Evolutionary conservation across 2,113 vertebrate genomes (phyloP), one percentile per base, ranked within the genome.

Genomic region (Ploceus nigricollis): DNA sequence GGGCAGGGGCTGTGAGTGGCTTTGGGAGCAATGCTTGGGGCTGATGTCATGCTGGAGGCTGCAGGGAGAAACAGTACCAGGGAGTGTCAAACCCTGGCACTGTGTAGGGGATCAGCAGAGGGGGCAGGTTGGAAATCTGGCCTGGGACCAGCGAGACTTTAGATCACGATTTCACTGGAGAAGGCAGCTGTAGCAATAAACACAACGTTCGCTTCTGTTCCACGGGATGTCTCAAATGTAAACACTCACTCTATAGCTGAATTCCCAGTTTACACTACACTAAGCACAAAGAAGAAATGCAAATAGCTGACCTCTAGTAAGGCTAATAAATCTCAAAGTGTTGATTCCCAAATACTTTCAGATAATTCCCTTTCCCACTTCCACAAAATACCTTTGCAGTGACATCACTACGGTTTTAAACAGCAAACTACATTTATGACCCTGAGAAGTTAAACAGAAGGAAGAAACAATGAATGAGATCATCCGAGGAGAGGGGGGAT

Each of bases 401-500:
- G 82, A 92, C 77, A 95, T 72, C 90, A 90, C n/a, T 73, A 90
- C 18, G 30, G 91, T 96, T 94, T 97, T 96, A 91, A 97, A 96
- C 83, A 96, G 94, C 87, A 93, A 97, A 97, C 56, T 96, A 95
- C 92, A 96, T 96, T 95, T 97, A 94, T 80, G 79, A 98, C 82
- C 96, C 94, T 94, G 87, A 96, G 89, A 98, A 97, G 94, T 97
- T 97, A 97, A 97, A 97, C 75, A 98, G 93, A 97, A 97, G 94
- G 95, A 97, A 96, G 97, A 97, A 98, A 98, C 94, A 94, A 95
- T 96, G 95, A 98, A 97, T 97, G 96, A 97, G 94, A 97, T 97
- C 94, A 96, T 98, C 95, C 48, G 70, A 91, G 53, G 37, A 11
- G 47, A 53, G 92, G 56, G 44, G 20, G 18, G 72, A 97, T 80